These are phyloP conservation scores for Glandiceps talaboti DNA, from an alignment of 53 echinoderm and acorn worm genomes.

Conservation along the genomic window DNA sequence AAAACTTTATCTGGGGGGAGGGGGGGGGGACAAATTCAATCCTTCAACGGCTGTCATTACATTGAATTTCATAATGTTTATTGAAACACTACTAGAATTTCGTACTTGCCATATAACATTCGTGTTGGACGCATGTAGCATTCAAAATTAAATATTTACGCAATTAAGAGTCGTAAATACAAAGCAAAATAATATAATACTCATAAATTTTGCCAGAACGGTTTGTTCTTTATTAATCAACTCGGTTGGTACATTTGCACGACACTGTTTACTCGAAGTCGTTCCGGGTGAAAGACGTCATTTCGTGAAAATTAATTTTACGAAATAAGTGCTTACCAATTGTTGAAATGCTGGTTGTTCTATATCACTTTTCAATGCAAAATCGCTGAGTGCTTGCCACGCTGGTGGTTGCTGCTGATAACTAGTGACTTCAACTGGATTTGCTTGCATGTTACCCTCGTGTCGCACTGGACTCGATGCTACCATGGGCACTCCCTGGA, in stretches of 20 bases:
- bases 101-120: too few relatives aligned
- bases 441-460: conserved; percentile 93
- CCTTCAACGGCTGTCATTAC: too few relatives aligned
- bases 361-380: conserved; percentile 90
- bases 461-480: conserved; percentile 96
- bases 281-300: neutral
- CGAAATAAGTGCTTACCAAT: conserved; percentile 47
- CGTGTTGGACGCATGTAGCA: too few relatives aligned
- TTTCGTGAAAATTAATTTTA: neutral
- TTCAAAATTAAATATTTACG: neutral
- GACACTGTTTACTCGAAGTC: too few relatives aligned
- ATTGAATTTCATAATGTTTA: too few relatives aligned
- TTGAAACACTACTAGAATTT: too few relatives aligned
- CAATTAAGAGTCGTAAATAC: neutral
- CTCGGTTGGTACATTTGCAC: neutral
- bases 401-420: conserved; percentile 62
- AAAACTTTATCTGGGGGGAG: too few relatives aligned
- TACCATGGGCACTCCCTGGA: conserved; percentile 98
- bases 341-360: conserved; percentile 99
- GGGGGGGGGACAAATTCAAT: too few relatives aligned
- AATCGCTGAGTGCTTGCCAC: conserved; percentile 98
- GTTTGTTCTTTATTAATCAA: neutral
- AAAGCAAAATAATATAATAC: neutral
- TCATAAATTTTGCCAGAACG: neutral
- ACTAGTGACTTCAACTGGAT: conserved; percentile 91